Conservation (phyloP, 1,140 invertebrate genomes). For the Telenomus remus region DNA sequence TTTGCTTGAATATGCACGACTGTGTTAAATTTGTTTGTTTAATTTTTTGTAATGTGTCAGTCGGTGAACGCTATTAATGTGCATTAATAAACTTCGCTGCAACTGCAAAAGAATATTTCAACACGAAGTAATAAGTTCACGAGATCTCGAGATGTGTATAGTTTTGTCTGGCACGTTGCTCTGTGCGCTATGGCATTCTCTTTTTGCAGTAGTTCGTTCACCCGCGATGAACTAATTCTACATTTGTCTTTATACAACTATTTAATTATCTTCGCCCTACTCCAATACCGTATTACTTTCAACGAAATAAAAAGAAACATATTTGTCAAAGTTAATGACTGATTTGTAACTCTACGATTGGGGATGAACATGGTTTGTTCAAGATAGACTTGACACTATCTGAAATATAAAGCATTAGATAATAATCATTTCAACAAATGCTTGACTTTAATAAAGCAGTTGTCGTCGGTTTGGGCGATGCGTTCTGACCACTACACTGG, state of each 20-base stretch:
- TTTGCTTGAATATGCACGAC: conserved; percentile 20
- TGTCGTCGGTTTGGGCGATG: conserved; percentile 10
- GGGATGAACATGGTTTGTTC: conserved; percentile 26
- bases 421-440: conserved; percentile 34
- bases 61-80: conserved; percentile 28
- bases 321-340: conserved; percentile 35
- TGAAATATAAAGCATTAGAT: conserved; percentile 23
- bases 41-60: conserved; percentile 30
- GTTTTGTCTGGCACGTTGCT: neutral
- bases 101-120: conserved; percentile 15
- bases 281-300: conserved; percentile 8
- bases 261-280: conserved; percentile 13
- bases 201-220: neutral
- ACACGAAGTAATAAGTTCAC: conserved; percentile 22
- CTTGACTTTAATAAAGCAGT: conserved; percentile 22
- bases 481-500: conserved; percentile 3
- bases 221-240: too few relatives aligned
- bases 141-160: conserved; percentile 6
- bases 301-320: conserved; percentile 16
- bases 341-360: conserved; percentile 45
- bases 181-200: too few relatives aligned
- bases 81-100: conserved; percentile 35
- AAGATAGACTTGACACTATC: conserved; percentile 34
- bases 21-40: conserved; percentile 14
- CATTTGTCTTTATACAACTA: neutral